Conservation (phyloP, 2,113 vertebrate species). For the Anhinga anhinga region DNA sequence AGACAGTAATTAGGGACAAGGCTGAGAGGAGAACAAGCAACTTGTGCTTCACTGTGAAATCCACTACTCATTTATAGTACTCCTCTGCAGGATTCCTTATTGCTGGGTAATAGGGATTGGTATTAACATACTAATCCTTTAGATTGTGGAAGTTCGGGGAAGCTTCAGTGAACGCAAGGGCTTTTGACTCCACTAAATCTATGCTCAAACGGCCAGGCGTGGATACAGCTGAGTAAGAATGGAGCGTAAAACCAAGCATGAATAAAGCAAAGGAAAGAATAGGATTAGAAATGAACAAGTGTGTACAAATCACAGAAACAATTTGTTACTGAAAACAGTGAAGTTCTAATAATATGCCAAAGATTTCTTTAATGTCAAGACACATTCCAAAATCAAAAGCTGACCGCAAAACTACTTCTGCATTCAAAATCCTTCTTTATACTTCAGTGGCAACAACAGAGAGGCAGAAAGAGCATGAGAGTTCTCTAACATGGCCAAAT, state of each 20-base stretch:
- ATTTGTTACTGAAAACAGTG: background rate
- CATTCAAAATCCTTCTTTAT: background rate
- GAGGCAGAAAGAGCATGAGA: background rate
- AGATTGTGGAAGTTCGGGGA: background rate
- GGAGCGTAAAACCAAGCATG: background rate
- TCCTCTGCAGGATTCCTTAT: background rate
- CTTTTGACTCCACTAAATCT: background rate
- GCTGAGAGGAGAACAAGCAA: background rate
- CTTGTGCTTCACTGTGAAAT: background rate
- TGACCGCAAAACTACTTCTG: background rate
- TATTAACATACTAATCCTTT: background rate
- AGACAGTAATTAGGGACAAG: background rate
- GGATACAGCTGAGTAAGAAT: background rate
- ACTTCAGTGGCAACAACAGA: background rate
- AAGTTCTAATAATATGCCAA: background rate
- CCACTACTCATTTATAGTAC: background rate
- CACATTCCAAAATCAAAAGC: background rate
- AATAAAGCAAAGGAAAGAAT: background rate
- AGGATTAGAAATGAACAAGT: background rate
- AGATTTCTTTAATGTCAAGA: background rate
- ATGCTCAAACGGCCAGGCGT: background rate
- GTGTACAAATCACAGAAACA: background rate
- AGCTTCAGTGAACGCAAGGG: background rate
- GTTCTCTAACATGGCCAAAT: background rate
- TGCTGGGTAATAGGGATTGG: background rate